Evolutionary conservation across 2,113 vertebrate genomes (phyloP).

Genomic region (Forbesichthys papilliferus): DNA sequence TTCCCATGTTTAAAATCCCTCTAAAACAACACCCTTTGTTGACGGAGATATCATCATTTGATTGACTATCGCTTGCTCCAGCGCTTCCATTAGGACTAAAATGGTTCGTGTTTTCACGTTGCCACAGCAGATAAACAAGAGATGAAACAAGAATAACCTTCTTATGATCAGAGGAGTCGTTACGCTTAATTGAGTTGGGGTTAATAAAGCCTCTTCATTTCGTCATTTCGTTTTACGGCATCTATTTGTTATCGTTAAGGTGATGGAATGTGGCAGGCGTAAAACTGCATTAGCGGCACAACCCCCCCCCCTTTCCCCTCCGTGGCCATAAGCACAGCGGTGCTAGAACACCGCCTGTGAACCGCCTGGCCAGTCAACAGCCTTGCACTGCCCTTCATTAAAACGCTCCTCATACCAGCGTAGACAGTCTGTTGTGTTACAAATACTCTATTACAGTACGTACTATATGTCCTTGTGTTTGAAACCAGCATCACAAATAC

Average conservation of each 20-base stretch:
- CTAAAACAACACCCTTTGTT: not conserved
- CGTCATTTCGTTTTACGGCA: constrained; percentile 58
- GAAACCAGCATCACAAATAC: no score
- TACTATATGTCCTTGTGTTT: no score
- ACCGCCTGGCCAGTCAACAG: not conserved
- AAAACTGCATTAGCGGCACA: constrained; percentile 29
- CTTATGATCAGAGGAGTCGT: constrained; percentile 63
- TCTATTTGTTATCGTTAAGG: constrained; percentile 66
- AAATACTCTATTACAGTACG: no score
- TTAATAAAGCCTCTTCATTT: constrained; percentile 68
- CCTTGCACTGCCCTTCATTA: not conserved
- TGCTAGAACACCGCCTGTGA: not conserved
- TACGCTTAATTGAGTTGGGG: constrained; percentile 72
- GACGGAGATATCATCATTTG: constrained; percentile 45
- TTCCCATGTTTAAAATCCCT: not conserved
- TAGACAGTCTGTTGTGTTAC: no score
- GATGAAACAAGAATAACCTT: constrained; percentile 55
- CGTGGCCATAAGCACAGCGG: constrained; percentile 6
- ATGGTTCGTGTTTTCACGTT: constrained; percentile 55
- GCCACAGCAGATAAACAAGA: constrained; percentile 29
- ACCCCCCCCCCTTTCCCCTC: not conserved
- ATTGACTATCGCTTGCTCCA: constrained; percentile 48
- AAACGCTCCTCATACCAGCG: no score
- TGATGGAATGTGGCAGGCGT: constrained; percentile 66
- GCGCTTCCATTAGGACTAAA: constrained; percentile 71